These are phyloP conservation scores for Zosterops borbonicus DNA, from an alignment of 2,113 vertebrate genomes.

Conservation along the genomic window DNA sequence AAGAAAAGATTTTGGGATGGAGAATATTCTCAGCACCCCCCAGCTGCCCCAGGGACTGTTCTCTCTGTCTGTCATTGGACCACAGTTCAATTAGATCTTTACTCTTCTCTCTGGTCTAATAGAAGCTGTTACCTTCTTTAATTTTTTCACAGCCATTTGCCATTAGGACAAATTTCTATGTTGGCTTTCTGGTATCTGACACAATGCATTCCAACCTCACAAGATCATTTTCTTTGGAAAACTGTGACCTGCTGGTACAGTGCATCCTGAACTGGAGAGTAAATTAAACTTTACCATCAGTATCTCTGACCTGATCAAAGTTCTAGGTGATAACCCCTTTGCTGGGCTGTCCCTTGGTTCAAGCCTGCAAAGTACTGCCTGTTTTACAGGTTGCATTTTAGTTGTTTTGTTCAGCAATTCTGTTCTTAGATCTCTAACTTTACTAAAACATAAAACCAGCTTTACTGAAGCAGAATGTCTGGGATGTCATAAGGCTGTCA, in stretches of 20 bases:
- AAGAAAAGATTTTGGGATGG: neutral
- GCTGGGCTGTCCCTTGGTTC: neutral
- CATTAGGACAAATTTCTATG: neutral
- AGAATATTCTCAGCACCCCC: neutral
- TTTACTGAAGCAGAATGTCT: neutral
- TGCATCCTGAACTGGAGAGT: neutral
- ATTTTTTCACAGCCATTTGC: neutral
- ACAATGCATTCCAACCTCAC: neutral
- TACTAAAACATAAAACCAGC: neutral
- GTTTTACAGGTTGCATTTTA: neutral
- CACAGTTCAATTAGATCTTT: neutral
- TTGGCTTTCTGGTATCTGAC: neutral
- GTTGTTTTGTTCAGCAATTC: neutral
- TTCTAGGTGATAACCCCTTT: neutral
- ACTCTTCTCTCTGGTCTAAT: neutral
- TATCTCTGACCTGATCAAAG: neutral
- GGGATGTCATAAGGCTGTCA: neutral
- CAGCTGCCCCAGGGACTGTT: neutral
- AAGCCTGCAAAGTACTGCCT: neutral
- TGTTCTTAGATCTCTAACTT: neutral
- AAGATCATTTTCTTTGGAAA: neutral
- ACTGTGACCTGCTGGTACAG: rapidly evolving
- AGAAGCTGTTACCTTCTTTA: neutral
- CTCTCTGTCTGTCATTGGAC: neutral
- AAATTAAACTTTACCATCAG: neutral